These are phyloP conservation scores for Lophius piscatorius DNA, from an alignment of 2,113 vertebrate genomes.

Conservation along the genomic window DNA sequence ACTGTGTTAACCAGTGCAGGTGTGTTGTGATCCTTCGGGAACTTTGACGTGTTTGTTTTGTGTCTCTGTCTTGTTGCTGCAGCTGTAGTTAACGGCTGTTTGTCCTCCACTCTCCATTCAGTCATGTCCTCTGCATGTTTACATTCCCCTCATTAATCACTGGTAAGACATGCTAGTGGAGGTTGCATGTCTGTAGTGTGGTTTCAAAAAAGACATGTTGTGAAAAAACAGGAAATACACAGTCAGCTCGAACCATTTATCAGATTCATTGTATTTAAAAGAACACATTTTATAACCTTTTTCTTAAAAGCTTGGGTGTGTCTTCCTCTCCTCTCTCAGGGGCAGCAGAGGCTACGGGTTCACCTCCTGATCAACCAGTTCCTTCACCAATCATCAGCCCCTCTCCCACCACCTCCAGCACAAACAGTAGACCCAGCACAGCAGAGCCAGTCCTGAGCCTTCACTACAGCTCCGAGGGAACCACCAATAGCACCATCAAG, in stretches of 20 bases:
- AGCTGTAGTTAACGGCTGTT: not conserved
- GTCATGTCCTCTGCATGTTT: conserved; percentile 42
- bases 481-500: conserved; percentile 98
- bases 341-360: conserved; percentile 77
- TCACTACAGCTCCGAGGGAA: conserved; percentile 98
- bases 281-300: not conserved
- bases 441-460: conserved; percentile 95
- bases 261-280: rapidly evolving
- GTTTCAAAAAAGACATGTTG: too few species aligned
- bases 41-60: conserved; percentile 2
- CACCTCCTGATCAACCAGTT: conserved; percentile 31
- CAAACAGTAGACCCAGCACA: conserved; percentile 77
- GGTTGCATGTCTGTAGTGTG: too few species aligned
- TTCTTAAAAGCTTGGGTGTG: conserved; percentile 14
- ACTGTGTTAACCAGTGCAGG: conserved; percentile 1
- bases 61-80: conserved; percentile 26
- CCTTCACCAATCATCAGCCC: conserved; percentile 30
- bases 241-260: too few species aligned
- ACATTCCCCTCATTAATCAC: conserved; percentile 23
- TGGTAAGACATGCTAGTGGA: too few species aligned
- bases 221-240: too few species aligned
- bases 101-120: conserved; percentile 11
- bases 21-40: not conserved
- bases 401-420: conserved; percentile 4
- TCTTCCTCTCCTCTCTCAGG: conserved; percentile 70